Conservation (phyloP, 1,140 invertebrate species). For the Caenorhabditis brenneri region DNA sequence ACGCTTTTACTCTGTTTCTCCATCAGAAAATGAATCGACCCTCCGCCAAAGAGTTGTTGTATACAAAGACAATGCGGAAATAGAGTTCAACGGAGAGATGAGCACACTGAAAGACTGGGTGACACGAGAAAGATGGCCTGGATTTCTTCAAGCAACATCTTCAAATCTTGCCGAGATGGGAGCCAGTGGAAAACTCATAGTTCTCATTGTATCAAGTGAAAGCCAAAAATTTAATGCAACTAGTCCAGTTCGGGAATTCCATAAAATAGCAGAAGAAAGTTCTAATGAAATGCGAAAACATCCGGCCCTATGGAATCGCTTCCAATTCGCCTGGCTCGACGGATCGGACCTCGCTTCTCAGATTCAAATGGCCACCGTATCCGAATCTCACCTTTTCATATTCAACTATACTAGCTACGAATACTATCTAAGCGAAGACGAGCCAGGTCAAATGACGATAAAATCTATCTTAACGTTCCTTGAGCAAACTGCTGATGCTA, state of each 20-base stretch:
- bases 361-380: slow-evolving; percentile 82
- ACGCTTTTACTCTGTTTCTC: slow-evolving; percentile 43
- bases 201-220: slow-evolving; percentile 80
- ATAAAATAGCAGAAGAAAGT: slow-evolving; percentile 55
- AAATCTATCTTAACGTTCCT: slow-evolving; percentile 69
- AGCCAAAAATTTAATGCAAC: slow-evolving; percentile 54
- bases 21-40: neutral
- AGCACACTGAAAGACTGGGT: slow-evolving; percentile 77
- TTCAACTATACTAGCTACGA: slow-evolving; percentile 87
- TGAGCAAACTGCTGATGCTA: slow-evolving; percentile 53
- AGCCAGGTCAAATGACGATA: slow-evolving; percentile 72
- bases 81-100: slow-evolving; percentile 33
- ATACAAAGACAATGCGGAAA: slow-evolving; percentile 58
- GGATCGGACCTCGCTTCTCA: slow-evolving; percentile 85
- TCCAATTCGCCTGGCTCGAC: slow-evolving; percentile 89
- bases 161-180: slow-evolving; percentile 82
- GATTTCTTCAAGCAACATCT: slow-evolving; percentile 84
- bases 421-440: slow-evolving; percentile 86
- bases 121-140: slow-evolving; percentile 85
- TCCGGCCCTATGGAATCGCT: slow-evolving; percentile 73
- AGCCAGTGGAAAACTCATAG: slow-evolving; percentile 74
- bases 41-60: slow-evolving; percentile 55
- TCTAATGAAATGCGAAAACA: slow-evolving; percentile 53
- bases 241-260: slow-evolving; percentile 63
- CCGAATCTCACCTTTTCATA: slow-evolving; percentile 82